These are phyloP conservation scores for Pollimyrus isidori DNA, from an alignment of 2,113 vertebrate species.

Conservation along the genomic window DNA sequence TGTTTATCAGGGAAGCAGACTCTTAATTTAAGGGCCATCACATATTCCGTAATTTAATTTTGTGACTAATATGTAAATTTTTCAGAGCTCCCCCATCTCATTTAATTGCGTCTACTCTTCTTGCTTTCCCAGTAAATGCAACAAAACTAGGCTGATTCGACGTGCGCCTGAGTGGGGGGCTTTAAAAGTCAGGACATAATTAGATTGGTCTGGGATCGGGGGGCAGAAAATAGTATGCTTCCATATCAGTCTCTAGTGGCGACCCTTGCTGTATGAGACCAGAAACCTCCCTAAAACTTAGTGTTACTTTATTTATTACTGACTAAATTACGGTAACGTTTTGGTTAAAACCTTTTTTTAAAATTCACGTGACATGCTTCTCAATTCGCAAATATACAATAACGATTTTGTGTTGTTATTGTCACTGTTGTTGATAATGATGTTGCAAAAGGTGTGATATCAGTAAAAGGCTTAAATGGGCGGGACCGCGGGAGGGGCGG, in stretches of 20 bases:
- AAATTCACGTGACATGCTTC: background rate
- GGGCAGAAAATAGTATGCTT: background rate
- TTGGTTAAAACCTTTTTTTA: background rate
- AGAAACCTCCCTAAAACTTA: background rate
- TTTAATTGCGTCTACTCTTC: background rate
- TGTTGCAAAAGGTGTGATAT: constrained; percentile 12
- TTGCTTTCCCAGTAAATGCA: background rate
- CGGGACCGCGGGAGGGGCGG: background rate
- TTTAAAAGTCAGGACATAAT: background rate
- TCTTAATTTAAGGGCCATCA: background rate
- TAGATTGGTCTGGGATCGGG: background rate
- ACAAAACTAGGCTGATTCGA: background rate
- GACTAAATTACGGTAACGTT: background rate
- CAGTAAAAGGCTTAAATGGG: background rate
- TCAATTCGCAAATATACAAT: background rate
- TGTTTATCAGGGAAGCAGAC: background rate
- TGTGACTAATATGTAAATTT: background rate
- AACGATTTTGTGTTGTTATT: background rate
- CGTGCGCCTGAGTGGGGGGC: background rate
- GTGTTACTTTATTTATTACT: background rate
- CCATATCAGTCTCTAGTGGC: background rate
- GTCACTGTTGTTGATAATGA: background rate
- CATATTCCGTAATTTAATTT: background rate
- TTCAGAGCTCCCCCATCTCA: background rate
- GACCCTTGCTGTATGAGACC: background rate